phyloP scores from a whole-genome alignment of 2,113 vertebrate species.

The Hemiprocne comata region DNA sequence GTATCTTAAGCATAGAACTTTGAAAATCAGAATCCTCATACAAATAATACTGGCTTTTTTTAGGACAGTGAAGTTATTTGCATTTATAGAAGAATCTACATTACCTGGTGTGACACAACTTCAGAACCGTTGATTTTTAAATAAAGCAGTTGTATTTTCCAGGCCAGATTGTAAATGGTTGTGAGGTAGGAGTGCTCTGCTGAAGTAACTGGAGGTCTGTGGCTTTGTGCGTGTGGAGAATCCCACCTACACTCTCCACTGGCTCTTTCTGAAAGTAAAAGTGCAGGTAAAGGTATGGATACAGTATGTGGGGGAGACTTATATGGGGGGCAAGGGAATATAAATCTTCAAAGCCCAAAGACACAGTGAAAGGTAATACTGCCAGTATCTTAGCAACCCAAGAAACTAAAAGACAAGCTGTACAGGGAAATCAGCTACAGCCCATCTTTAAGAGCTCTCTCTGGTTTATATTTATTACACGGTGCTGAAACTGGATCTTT shows the following conservation, averaged over 20 bases:
- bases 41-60: not conserved
- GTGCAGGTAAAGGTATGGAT: not conserved
- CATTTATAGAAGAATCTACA: not conserved
- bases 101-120: not conserved
- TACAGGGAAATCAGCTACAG: not conserved
- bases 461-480: not conserved
- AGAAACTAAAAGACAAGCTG: not conserved
- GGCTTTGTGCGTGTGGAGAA: not conserved
- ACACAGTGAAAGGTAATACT: not conserved
- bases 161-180: not conserved
- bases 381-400: constrained; percentile 57
- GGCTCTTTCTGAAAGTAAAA: not conserved
- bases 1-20: not conserved
- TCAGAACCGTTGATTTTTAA: not conserved
- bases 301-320: not conserved
- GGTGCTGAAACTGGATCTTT: not conserved
- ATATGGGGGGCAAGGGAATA: not conserved
- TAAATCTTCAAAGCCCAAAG: not conserved
- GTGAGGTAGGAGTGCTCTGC: not conserved
- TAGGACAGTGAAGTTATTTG: not conserved
- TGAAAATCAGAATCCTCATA: not conserved
- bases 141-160: not conserved
- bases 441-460: not conserved
- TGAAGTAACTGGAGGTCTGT: not conserved
- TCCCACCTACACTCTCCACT: not conserved